These are phyloP conservation scores for Drosophila nigromelanica DNA, from an alignment of 1,140 invertebrate species.

Conservation along the genomic window DNA sequence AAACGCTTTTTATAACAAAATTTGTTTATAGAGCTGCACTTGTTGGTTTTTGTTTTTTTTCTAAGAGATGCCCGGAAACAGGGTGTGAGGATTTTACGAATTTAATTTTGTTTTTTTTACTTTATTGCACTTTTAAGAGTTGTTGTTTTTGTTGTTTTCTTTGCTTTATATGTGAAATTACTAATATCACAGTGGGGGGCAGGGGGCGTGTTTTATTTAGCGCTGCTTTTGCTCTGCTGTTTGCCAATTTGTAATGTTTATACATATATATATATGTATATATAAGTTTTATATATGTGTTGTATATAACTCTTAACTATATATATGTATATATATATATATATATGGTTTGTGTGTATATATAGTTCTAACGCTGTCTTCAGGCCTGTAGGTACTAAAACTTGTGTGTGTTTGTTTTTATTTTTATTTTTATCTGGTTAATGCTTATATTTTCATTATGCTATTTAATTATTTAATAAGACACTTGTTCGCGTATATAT, in stretches of 20 bases:
- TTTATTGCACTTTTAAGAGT: slow-evolving; percentile 65
- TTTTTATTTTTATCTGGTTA: slow-evolving; percentile 2
- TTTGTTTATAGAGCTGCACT: slow-evolving; percentile 23
- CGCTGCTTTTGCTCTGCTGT: slow-evolving; percentile 22
- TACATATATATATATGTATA: slow-evolving; percentile 11
- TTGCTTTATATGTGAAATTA: slow-evolving; percentile 68
- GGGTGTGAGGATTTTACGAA: slow-evolving; percentile 27
- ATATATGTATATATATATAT: slow-evolving; percentile 55
- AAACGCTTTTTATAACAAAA: slow-evolving; percentile 28
- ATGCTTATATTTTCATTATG: slow-evolving; percentile 28
- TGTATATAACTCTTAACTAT: slow-evolving; percentile 32
- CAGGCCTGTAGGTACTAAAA: slow-evolving; percentile 82
- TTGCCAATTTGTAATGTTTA: slow-evolving; percentile 32
- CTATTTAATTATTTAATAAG: slow-evolving; percentile 67
- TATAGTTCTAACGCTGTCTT: slow-evolving; percentile 71
- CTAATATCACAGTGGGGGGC: slow-evolving; percentile 75
- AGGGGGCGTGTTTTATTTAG: slow-evolving; percentile 31
- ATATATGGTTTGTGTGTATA: slow-evolving; percentile 55
- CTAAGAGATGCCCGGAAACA: background rate
- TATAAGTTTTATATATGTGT: slow-evolving; percentile 11
- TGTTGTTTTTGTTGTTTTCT: slow-evolving; percentile 26
- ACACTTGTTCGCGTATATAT: slow-evolving; percentile 78
- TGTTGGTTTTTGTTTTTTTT: background rate
- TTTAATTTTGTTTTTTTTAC: slow-evolving; percentile 17
- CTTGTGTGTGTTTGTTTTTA: slow-evolving; percentile 53